Percentiles rank a stretch among this genome's conserved stretches.
Evolutionary conservation across 2,113 vertebrate species (phyloP).

Genomic region (Vulpes ferrilata): DNA sequence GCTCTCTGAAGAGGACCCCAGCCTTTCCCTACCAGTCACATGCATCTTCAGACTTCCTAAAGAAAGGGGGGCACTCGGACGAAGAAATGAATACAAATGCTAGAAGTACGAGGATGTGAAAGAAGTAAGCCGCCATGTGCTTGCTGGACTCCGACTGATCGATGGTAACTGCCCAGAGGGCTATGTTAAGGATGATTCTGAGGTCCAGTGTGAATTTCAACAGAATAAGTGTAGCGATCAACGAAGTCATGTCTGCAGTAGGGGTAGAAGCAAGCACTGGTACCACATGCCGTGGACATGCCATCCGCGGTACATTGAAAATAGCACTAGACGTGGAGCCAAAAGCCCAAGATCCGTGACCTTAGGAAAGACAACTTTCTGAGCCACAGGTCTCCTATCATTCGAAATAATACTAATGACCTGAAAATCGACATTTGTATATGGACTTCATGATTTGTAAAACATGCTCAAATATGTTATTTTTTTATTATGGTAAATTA

Average conservation of each 20-base stretch:
- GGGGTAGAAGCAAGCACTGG: not conserved
- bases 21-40: not conserved
- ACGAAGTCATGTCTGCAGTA: not conserved
- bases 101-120: not conserved
- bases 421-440: not conserved
- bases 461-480: not conserved
- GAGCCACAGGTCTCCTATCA: not conserved
- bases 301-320: not conserved
- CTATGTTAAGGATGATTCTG: not conserved
- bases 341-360: not conserved
- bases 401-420: not conserved
- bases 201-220: not conserved
- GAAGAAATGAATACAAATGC: not conserved
- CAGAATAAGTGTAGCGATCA: not conserved
- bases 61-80: not conserved
- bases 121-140: too few relatives aligned
- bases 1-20: not conserved
- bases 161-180: not conserved
- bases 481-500: not conserved
- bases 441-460: not conserved
- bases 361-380: not conserved
- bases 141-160: not conserved
- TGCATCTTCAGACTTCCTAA: not conserved
- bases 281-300: not conserved
- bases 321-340: not conserved